A percentile compares a stretch with the other conserved stretches of the same genome.
Conservation (phyloP, 2,797 vertebrate species). For the Neopelma chrysocephalum region DNA sequence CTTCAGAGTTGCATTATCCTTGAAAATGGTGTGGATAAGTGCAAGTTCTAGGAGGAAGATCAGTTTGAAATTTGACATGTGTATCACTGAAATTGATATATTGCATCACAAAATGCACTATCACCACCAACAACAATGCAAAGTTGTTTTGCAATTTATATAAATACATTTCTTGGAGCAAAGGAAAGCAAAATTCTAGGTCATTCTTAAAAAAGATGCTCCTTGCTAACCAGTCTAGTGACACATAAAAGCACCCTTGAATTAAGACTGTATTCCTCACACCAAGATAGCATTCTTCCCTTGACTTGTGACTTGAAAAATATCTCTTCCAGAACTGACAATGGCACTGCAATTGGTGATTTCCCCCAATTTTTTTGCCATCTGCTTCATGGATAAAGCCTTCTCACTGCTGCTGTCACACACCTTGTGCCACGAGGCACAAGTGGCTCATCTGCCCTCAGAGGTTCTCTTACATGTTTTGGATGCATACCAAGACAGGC, state of each 20-base stretch:
- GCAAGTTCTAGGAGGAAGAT: slow-evolving; percentile 37
- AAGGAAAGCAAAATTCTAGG: slow-evolving; percentile 52
- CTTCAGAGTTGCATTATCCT: slow-evolving; percentile 43
- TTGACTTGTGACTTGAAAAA: slow-evolving; percentile 36
- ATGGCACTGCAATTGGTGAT: background rate
- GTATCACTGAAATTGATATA: slow-evolving; percentile 61
- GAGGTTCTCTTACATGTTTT: background rate
- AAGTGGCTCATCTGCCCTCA: background rate
- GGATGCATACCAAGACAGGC: background rate
- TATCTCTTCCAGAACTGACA: slow-evolving; percentile 8
- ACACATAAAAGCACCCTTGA: slow-evolving; percentile 55
- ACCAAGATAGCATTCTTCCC: slow-evolving; percentile 30
- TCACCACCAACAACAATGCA: slow-evolving; percentile 63
- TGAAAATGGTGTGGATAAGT: slow-evolving; percentile 21
- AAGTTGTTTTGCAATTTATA: slow-evolving; percentile 58
- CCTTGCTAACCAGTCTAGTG: slow-evolving; percentile 43
- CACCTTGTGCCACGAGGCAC: background rate
- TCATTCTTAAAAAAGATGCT: slow-evolving; percentile 54
- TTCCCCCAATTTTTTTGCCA: background rate
- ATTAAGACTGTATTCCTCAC: slow-evolving; percentile 46
- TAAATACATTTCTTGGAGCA: slow-evolving; percentile 59
- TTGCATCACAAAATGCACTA: slow-evolving; percentile 65
- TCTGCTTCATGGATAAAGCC: background rate
- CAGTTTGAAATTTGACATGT: slow-evolving; percentile 36
- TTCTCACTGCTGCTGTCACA: background rate